Conservation (phyloP, 1,140 invertebrate genomes). For the Mylabris phalerata region DNA sequence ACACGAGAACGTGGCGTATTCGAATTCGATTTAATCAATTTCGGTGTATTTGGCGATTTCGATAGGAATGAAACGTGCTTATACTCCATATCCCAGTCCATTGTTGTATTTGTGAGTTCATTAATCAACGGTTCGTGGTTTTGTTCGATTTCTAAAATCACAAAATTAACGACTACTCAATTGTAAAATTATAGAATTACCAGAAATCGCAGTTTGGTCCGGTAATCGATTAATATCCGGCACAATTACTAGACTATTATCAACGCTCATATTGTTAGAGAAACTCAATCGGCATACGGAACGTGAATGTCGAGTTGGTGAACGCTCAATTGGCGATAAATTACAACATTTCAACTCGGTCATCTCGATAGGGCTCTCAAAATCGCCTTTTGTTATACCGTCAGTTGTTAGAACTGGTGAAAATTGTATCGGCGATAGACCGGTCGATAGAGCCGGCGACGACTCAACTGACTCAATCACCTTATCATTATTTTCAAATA, state of each 20-base stretch:
- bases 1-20: conserved; percentile 35
- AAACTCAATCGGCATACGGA: conserved; percentile 27
- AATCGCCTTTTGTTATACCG: conserved; percentile 1
- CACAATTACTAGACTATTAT: conserved; percentile 24
- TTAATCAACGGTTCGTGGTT: neutral
- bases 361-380: conserved; percentile 17
- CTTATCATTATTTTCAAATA: conserved; percentile 30
- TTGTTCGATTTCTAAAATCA: neutral
- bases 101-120: conserved; percentile 24
- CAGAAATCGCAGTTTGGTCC: no score
- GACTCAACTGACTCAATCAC: conserved; percentile 11
- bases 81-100: conserved; percentile 40
- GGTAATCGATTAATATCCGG: conserved; percentile 20
- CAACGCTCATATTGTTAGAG: conserved; percentile 29
- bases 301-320: neutral
- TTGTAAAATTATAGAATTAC: no score
- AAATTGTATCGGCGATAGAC: conserved; percentile 28
- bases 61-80: conserved; percentile 28
- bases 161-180: neutral
- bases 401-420: conserved; percentile 14
- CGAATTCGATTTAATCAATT: conserved; percentile 26
- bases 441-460: conserved; percentile 25
- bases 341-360: conserved; percentile 29
- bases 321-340: conserved; percentile 32
- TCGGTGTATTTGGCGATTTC: conserved; percentile 27